Conservation (phyloP, 2,888 invertebrate species). For the Polyploca ridens region DNA sequence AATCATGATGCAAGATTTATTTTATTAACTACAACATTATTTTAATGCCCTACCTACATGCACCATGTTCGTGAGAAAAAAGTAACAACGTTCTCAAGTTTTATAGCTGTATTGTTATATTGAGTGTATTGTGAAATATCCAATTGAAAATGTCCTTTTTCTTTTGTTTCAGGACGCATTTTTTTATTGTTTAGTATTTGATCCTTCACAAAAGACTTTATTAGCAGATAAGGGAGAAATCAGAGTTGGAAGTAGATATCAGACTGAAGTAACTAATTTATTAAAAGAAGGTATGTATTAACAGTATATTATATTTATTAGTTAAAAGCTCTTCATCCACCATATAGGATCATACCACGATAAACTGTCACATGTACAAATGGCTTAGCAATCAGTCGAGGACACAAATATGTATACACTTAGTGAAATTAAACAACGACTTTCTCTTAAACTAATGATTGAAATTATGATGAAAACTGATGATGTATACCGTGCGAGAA, state of each 20-base stretch:
- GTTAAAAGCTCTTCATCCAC: not conserved
- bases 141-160: conserved; percentile 50
- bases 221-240: conserved; percentile 99
- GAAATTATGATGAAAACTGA: too few species aligned
- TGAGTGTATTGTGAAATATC: conserved; percentile 17
- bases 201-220: conserved; percentile 99
- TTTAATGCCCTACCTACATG: not conserved
- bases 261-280: conserved; percentile 95
- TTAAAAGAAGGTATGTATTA: conserved; percentile 88
- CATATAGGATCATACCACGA: too few species aligned
- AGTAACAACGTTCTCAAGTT: not conserved
- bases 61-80: not conserved
- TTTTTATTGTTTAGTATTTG: conserved; percentile 99
- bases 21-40: too few species aligned
- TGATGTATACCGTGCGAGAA: too few species aligned
- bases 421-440: too few species aligned
- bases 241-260: conserved; percentile 96
- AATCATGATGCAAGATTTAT: too few species aligned
- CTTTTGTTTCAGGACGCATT: conserved; percentile 94
- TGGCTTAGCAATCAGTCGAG: too few species aligned
- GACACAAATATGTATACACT: too few species aligned
- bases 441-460: too few species aligned
- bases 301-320: conserved; percentile 19
- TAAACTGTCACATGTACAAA: too few species aligned
- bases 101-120: conserved; percentile 1